Evolutionary conservation across 2,113 vertebrate species (phyloP), one percentile per base, ranked within the genome.

Genomic region (Fulica atra): DNA sequence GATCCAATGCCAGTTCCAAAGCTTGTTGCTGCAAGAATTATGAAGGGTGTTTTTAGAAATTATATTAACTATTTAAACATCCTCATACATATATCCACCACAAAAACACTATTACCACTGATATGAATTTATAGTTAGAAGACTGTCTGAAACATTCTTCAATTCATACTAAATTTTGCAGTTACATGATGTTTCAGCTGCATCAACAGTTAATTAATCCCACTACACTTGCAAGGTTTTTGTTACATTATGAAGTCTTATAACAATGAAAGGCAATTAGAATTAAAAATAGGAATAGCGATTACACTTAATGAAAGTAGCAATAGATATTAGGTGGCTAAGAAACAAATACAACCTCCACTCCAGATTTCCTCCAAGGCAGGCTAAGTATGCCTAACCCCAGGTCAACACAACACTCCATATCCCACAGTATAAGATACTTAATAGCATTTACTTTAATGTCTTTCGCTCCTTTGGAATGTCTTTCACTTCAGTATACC

Each of bases 1-100:
- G 99, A 98, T 99, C 99, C 98, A 99, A 98, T 98, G 99, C 99
- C 98, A 99, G 98, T 98, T 99, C 99, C 97, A 99, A 98, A 98
- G 99, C 98, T 97, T 99, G 99, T 94, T 99, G 99, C 99, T 99
- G 96, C 35, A 98, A 98, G 87, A 96, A 93, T 92, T 64, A 92
- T 31, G 96, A 94, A 88, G 9, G 9, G 13, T 6, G 23, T 68
- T 82, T 96, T 97, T 84, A 92, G 46, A 72, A 93, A 63, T 36
- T 11, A 33, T 3, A 33, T 46, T 8, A 92, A 66, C 14, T 53
- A 21, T 76, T 84, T 86, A 61, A 80, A 81, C 19, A 59, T 12
- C 1, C 8, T 69, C 17, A 59, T 19, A 65, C 42, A 50, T 51
- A 63, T 48, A 1, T 13, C 44, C 44, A 59, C 7, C 17, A 74